Conservation (phyloP, 2,113 vertebrate genomes). For the Tachysurus fulvidraco region DNA sequence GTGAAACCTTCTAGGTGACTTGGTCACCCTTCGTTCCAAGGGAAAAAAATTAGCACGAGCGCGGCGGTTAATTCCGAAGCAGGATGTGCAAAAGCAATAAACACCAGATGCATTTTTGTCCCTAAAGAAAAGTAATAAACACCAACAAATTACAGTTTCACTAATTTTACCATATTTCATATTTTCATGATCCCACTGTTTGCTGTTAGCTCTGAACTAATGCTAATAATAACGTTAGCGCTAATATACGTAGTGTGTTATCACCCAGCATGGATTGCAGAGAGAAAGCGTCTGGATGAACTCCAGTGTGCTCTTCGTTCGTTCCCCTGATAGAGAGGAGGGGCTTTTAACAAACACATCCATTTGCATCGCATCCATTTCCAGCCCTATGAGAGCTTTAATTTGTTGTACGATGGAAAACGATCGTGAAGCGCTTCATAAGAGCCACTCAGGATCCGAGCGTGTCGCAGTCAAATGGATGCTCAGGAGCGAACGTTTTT, state of each 20-base stretch:
- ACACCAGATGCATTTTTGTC: background rate
- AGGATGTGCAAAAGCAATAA: background rate
- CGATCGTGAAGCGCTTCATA: background rate
- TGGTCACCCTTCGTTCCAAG: too few relatives aligned
- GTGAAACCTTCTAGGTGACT: constrained; percentile 1
- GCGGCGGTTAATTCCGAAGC: background rate
- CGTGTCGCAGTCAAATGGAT: constrained; percentile 14
- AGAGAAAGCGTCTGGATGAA: background rate
- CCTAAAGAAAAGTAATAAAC: constrained; percentile 8
- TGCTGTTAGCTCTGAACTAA: background rate
- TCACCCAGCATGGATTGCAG: background rate
- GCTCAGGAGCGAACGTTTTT: background rate
- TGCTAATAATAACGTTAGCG: background rate
- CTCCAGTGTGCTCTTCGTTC: background rate
- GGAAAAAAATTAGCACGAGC: background rate
- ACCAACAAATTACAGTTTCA: background rate
- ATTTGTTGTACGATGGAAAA: background rate
- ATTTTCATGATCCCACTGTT: background rate
- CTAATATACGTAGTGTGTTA: background rate
- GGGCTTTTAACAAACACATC: constrained; percentile 9
- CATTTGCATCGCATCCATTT: constrained; percentile 20
- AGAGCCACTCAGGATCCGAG: constrained; percentile 22
- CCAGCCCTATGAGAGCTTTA: constrained; percentile 28
- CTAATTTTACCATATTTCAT: background rate
- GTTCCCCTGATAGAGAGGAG: background rate